Percentiles rank a stretch among this genome's conserved stretches.
Evolutionary conservation across 30 jellyfish, hydroid and myxozoan species (phyloP).

Genomic region (Morbakka virulenta): DNA sequence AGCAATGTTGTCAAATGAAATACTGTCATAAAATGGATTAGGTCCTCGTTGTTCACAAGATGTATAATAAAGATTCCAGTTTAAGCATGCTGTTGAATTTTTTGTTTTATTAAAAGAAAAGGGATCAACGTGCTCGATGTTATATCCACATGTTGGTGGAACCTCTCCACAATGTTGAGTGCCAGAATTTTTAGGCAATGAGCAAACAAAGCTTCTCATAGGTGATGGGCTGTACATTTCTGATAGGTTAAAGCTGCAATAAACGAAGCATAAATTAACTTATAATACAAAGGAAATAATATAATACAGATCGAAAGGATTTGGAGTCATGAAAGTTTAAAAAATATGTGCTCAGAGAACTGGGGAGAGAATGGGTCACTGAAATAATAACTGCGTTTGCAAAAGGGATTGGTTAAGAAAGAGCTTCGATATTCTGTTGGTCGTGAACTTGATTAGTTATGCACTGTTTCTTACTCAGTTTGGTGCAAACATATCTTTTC

Average conservation of each 20-base stretch:
- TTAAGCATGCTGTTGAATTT: constrained; percentile 38
- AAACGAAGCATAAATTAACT: background rate
- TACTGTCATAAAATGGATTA: constrained; percentile 74
- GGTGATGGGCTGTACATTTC: constrained; percentile 37
- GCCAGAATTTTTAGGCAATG: constrained; percentile 46
- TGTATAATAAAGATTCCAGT: constrained; percentile 24
- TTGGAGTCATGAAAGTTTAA: too few species aligned
- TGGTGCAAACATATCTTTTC: too few species aligned
- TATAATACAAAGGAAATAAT: background rate
- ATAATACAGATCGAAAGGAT: background rate
- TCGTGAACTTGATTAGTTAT: too few species aligned
- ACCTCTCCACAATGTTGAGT: constrained; percentile 54
- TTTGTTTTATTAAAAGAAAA: background rate
- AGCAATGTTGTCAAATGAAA: constrained; percentile 90
- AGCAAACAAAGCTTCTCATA: constrained; percentile 40
- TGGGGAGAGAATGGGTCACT: too few species aligned
- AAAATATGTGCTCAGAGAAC: too few species aligned
- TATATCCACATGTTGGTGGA: background rate
- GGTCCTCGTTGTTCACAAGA: constrained; percentile 73
- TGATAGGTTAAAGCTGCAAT: constrained; percentile 12
- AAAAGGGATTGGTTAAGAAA: too few species aligned
- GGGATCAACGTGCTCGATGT: background rate
- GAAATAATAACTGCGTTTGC: too few species aligned
- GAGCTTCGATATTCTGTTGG: too few species aligned
- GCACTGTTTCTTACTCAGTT: too few species aligned